These are phyloP conservation scores for Galendromus occidentalis DNA, from an alignment of 1,140 invertebrate genomes.

Conservation along the genomic window DNA sequence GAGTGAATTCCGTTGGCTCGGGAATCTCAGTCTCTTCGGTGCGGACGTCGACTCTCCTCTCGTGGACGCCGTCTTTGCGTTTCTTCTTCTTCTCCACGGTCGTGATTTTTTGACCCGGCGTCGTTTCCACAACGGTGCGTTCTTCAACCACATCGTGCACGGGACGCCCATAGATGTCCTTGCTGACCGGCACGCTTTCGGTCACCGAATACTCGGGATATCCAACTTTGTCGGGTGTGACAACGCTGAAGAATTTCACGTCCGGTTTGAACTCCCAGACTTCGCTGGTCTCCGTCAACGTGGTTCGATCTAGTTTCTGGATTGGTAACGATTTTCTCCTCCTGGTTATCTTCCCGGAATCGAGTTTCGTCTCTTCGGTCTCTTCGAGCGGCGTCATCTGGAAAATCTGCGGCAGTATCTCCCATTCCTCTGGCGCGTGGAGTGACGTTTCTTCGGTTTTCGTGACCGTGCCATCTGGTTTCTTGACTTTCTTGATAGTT, in stretches of 20 bases:
- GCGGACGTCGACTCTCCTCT: neutral
- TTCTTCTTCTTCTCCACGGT: constrained; percentile 7
- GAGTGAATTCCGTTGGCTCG: neutral
- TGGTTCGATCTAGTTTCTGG: neutral
- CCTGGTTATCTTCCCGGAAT: neutral
- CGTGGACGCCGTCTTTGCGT: neutral
- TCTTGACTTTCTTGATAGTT: constrained; percentile 11
- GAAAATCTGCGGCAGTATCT: neutral
- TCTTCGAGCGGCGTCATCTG: neutral
- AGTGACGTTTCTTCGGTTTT: neutral
- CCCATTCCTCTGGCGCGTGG: neutral
- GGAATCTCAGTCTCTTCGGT: neutral
- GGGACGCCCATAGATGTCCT: neutral
- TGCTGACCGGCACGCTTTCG: neutral
- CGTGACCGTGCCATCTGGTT: neutral
- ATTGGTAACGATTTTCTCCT: neutral
- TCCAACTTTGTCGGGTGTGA: neutral
- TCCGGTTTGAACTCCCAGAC: neutral
- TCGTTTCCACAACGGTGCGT: neutral
- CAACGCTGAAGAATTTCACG: neutral
- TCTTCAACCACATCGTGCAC: constrained; percentile 3
- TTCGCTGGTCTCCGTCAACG: neutral
- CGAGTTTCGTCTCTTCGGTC: neutral
- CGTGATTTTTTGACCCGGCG: neutral
- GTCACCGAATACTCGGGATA: neutral